These are phyloP conservation scores for Uromys caudimaculatus DNA, from an alignment of 2,797 vertebrate species.

Conservation along the genomic window DNA sequence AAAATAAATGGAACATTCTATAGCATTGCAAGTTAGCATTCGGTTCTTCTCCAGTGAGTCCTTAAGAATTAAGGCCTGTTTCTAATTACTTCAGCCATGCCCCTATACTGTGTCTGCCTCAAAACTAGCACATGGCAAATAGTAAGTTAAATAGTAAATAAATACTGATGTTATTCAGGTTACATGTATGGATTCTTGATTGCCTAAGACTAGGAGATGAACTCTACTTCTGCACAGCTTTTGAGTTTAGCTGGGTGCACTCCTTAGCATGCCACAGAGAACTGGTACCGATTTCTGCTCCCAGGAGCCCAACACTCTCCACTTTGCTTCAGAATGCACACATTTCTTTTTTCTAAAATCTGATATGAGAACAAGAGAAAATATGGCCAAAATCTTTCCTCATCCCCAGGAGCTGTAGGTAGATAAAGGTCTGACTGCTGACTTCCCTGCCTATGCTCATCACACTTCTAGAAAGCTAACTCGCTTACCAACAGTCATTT, in stretches of 20 bases:
- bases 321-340: neutral
- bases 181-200: neutral
- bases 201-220: constrained; percentile 15
- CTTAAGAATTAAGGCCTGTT: constrained; percentile 68
- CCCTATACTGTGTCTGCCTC: neutral
- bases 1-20: neutral
- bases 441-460: neutral
- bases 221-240: neutral
- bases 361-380: neutral
- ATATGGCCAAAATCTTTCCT: neutral
- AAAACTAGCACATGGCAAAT: constrained; percentile 72
- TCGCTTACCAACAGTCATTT: neutral
- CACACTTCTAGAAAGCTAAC: neutral
- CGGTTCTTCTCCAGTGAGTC: constrained; percentile 55
- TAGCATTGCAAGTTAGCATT: constrained; percentile 58
- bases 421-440: neutral
- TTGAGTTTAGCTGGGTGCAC: neutral
- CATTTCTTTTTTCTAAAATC: neutral
- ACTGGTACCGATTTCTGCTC: neutral
- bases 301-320: neutral
- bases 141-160: constrained; percentile 69
- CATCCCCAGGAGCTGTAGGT: neutral
- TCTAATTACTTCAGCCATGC: constrained; percentile 69
- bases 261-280: neutral
- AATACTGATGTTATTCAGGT: constrained; percentile 69